A percentile compares a stretch with the other conserved stretches of the same genome.
phyloP scores from a whole-genome alignment of 2,797 vertebrate genomes.

The Enteromius anoplus region DNA sequence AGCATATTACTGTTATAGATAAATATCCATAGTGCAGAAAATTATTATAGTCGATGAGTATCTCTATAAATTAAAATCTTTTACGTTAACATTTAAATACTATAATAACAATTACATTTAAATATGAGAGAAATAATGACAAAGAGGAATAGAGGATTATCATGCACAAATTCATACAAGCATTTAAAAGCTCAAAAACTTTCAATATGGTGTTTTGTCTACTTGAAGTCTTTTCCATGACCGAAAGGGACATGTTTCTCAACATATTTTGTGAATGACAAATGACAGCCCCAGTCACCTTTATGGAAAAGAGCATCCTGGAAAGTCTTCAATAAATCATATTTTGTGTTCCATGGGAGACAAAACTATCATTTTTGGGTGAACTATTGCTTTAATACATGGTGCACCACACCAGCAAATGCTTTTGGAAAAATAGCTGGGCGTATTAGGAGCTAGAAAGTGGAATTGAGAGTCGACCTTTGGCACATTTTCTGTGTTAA shows the following conservation, averaged over 20 bases:
- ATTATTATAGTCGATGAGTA: not conserved
- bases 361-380: not conserved
- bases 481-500: conserved; percentile 26
- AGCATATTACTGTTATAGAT: not conserved
- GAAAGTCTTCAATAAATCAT: not conserved
- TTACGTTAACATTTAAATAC: not conserved
- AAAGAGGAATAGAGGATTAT: not conserved
- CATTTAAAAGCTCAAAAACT: not conserved
- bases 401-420: not conserved
- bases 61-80: not conserved
- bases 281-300: not conserved
- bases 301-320: not conserved
- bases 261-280: not conserved
- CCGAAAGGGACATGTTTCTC: not conserved
- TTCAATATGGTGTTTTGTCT: not conserved
- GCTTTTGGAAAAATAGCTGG: conserved; percentile 10
- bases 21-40: not conserved
- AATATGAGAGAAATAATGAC: too few species aligned
- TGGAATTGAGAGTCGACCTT: conserved; percentile 3
- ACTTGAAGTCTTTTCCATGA: not conserved
- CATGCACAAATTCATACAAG: not conserved
- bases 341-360: not conserved
- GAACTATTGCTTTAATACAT: conserved; percentile 14
- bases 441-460: conserved; percentile 23
- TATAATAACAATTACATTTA: not conserved